Evolutionary conservation across 2,888 invertebrate species (phyloP).

Genomic region (Argyra leucocephala): DNA sequence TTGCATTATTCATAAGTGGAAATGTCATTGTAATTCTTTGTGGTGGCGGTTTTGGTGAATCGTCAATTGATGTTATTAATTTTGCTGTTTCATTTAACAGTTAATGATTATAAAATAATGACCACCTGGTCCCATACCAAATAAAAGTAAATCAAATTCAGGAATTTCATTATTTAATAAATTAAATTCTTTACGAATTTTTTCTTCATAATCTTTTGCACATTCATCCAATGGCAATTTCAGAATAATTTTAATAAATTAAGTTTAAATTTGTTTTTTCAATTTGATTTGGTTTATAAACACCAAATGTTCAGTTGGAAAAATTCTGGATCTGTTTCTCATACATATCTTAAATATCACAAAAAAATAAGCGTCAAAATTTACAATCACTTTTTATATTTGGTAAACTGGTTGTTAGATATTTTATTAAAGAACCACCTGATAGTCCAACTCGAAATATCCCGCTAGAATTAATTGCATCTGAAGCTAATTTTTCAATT

Average conservation of each 20-base stretch:
- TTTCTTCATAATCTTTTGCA: conserved; percentile 37
- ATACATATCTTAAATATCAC: conserved; percentile 91
- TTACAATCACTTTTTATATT: conserved; percentile 61
- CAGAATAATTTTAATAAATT: conserved; percentile 67
- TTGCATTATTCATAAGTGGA: conserved; percentile 79
- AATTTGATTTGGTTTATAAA: conserved; percentile 62
- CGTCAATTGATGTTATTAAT: conserved; percentile 73
- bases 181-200: conserved; percentile 31
- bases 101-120: conserved; percentile 85
- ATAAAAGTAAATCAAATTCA: conserved; percentile 74
- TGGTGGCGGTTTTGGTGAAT: conserved; percentile 95
- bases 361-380: conserved; percentile 85
- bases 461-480: conserved; percentile 54
- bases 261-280: conserved; percentile 54
- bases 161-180: conserved; percentile 45
- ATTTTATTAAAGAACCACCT: conserved; percentile 73
- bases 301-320: conserved; percentile 80
- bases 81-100: conserved; percentile 53
- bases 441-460: conserved; percentile 69
- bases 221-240: conserved; percentile 32
- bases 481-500: conserved; percentile 56
- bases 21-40: conserved; percentile 83
- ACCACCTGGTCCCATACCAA: conserved; percentile 97
- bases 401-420: conserved; percentile 63
- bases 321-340: conserved; percentile 70